phyloP scores from a whole-genome alignment of 2,113 vertebrate genomes.

The Odocoileus virginianus region DNA sequence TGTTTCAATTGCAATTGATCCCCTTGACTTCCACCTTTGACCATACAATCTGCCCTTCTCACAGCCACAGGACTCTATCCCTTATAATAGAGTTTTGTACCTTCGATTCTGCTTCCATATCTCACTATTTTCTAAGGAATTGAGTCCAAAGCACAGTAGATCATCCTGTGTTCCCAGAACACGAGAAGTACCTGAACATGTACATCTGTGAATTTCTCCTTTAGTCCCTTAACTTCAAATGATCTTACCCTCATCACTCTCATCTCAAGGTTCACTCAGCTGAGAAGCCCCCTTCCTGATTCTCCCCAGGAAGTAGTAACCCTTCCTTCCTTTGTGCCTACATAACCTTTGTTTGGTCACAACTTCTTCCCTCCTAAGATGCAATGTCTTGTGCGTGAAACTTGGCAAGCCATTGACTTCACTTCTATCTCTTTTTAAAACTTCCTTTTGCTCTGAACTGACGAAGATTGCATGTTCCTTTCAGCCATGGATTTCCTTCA shows the following conservation, averaged over 20 bases:
- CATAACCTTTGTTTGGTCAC: not conserved
- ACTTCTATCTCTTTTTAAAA: slow-evolving; percentile 36
- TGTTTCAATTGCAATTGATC: not conserved
- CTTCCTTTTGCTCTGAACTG: slow-evolving; percentile 30
- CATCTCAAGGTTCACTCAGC: not conserved
- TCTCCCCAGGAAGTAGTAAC: not conserved
- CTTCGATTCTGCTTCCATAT: not conserved
- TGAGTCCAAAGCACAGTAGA: not conserved
- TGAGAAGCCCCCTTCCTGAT: not conserved
- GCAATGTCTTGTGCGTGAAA: not conserved
- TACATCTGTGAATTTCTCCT: not conserved
- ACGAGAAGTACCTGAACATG: not conserved
- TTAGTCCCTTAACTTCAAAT: not conserved
- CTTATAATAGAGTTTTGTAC: not conserved
- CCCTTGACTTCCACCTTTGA: not conserved
- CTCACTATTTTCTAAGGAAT: not conserved
- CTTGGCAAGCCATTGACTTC: not conserved
- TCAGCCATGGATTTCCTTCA: slow-evolving; percentile 52
- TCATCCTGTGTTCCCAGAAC: not conserved
- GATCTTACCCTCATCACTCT: not conserved
- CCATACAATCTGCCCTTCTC: not conserved
- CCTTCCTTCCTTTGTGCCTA: not conserved
- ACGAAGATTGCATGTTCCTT: slow-evolving; percentile 40
- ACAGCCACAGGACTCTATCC: not conserved
- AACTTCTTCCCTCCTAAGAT: not conserved